Base-by-base conservation (phyloP, 2,113 vertebrate species). In the Pollimyrus isidori region DNA sequence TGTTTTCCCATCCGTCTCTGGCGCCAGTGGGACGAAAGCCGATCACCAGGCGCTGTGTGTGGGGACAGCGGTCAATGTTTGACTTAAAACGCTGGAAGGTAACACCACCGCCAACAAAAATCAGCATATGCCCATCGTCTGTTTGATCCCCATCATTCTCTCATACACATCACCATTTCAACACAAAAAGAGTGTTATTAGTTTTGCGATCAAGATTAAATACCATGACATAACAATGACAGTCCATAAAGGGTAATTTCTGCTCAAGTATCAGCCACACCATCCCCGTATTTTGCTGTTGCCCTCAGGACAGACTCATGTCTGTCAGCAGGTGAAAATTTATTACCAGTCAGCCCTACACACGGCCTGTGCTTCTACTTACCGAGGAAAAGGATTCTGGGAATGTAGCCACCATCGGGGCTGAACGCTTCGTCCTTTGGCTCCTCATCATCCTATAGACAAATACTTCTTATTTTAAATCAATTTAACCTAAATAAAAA, bases 361-460 rank as follows among this genome's bases (percentile, higher is more conserved):
- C 90, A n/a, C 23, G 7, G 56, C 56, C 53, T n/a, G 21, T 7
- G 0, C 62, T 30, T 26, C 26, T 13, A 7, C 95, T 91, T 96
- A 99, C 98, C 98, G 88, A 99, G 96, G 93, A 99, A 99, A 90
- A 99, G 96, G 92, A 99, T 99, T 93, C 98, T 97, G 89, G 98
- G 98, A 95, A 99, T 99, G 92, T 99, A 99, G 90, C 97, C 97
- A 7, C 98, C 98, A 91, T 99, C 98, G 6, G 98, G 98, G 90
- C 96, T 98, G 92, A 97, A 99, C 89, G 95, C 93, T 52, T 98
- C 97, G 89, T 98, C 98, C 92, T 97, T 98, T 2, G 98, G 98
- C 88, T 99, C 98, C 91, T 99, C 98, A 91, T 99, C 98, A 93
- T 99, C 98, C 98, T 99, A 92, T 87, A 82, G n/a, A 88, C 10